These are phyloP conservation scores for Stenolophus ochropezus DNA, from an alignment of 2,888 invertebrate genomes.

Conservation along the genomic window DNA sequence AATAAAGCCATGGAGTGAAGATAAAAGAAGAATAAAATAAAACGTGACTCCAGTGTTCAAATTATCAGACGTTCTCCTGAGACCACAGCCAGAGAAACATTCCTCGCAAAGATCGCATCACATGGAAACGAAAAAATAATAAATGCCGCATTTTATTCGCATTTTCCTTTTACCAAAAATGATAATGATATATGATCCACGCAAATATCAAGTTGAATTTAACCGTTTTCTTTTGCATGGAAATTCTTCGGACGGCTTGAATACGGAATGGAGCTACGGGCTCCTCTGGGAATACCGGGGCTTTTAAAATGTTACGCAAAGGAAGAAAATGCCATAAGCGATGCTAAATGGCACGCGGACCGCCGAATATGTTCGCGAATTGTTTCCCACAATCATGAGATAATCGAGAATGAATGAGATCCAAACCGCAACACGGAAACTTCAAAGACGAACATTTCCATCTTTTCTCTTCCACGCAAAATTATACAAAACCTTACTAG, in stretches of 20 bases:
- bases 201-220: conserved; percentile 58
- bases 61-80: conserved; percentile 26
- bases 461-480: neutral
- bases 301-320: conserved; percentile 50
- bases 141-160: conserved; percentile 57
- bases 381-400: conserved; percentile 12
- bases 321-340: conserved; percentile 51
- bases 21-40: conserved; percentile 48
- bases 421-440: neutral
- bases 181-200: conserved; percentile 59
- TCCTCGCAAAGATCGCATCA: conserved; percentile 20
- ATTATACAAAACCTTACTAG: neutral
- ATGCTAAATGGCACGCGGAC: conserved; percentile 30
- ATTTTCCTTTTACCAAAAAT: conserved; percentile 55
- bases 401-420: conserved; percentile 11
- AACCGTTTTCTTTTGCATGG: conserved; percentile 53
- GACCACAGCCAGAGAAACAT: neutral
- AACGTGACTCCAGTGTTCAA: conserved; percentile 50
- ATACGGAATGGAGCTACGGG: conserved; percentile 26
- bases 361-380: neutral
- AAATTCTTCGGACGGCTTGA: conserved; percentile 46
- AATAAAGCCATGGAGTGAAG: conserved; percentile 33
- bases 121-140: conserved; percentile 53
- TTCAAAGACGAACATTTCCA: neutral
- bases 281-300: conserved; percentile 39